phyloP scores from a whole-genome alignment of 2,888 invertebrate genomes.

The Ischnura elegans region DNA sequence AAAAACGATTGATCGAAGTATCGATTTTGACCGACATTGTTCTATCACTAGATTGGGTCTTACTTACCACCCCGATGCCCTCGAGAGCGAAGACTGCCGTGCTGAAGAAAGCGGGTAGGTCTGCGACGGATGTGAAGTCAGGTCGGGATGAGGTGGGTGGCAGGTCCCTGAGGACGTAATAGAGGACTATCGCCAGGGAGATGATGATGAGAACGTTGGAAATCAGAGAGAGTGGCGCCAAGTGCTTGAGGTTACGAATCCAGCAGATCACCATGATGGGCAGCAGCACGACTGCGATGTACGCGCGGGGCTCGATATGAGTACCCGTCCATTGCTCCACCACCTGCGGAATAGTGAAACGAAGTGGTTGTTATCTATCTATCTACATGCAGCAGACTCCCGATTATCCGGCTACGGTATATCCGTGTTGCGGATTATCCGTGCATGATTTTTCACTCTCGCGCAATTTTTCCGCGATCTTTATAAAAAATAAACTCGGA shows the following conservation, averaged over 20 bases:
- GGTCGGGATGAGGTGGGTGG: slow-evolving; percentile 80
- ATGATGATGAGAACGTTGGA: slow-evolving; percentile 93
- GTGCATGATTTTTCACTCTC: too few species aligned
- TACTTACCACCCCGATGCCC: slow-evolving; percentile 82
- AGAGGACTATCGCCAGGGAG: slow-evolving; percentile 93
- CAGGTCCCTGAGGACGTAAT: slow-evolving; percentile 89
- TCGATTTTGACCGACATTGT: too few species aligned
- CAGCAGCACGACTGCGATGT: slow-evolving; percentile 85
- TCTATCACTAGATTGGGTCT: too few species aligned
- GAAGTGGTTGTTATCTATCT: neutral
- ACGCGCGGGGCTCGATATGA: slow-evolving; percentile 78
- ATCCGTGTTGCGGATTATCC: too few species aligned
- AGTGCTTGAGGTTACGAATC: slow-evolving; percentile 90
- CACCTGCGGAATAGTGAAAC: neutral
- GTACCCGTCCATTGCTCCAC: neutral
- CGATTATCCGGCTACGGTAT: too few species aligned
- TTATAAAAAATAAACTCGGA: too few species aligned
- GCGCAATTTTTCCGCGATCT: too few species aligned
- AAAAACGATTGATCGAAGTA: too few species aligned
- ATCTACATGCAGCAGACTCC: too few species aligned
- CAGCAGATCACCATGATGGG: slow-evolving; percentile 88
- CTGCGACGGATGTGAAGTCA: slow-evolving; percentile 80
- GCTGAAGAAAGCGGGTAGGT: slow-evolving; percentile 35
- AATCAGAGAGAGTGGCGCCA: slow-evolving; percentile 96
- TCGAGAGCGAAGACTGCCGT: slow-evolving; percentile 94